Percentiles rank a stretch among this genome's conserved stretches.
These are phyloP conservation scores for Protophormia terraenovae DNA, from an alignment of 2,888 invertebrate genomes.

Conservation along the genomic window DNA sequence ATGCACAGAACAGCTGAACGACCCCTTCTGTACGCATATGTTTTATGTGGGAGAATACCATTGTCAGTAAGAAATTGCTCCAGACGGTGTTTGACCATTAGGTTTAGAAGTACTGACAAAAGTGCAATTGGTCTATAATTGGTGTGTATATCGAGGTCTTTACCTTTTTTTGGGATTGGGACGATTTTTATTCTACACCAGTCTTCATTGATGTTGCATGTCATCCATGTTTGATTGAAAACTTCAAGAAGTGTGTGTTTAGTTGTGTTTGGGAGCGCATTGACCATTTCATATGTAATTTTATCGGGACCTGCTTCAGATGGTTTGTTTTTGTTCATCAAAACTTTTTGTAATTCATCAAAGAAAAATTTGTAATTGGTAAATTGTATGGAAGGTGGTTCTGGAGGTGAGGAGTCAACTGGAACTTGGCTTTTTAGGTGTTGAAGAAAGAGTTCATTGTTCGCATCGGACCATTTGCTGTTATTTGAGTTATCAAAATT, in stretches of 20 bases:
- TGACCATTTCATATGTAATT: conserved; percentile 20
- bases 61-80: not conserved
- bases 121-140: conserved; percentile 39
- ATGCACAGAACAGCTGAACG: not conserved
- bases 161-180: conserved; percentile 12
- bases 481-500: not conserved
- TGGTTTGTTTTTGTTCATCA: not conserved
- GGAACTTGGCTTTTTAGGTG: not conserved
- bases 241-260: not conserved
- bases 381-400: too few species aligned
- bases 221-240: not conserved
- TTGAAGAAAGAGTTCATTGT: not conserved
- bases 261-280: not conserved
- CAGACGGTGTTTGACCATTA: conserved; percentile 2
- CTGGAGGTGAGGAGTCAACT: not conserved
- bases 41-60: not conserved
- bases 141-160: not conserved
- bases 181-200: conserved; percentile 40
- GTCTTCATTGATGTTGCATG: conserved; percentile 1
- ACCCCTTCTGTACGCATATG: conserved; percentile 25
- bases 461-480: not conserved
- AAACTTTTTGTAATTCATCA: not conserved
- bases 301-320: not conserved
- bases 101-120: conserved; percentile 8
- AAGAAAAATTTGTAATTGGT: not conserved